Evolutionary conservation across 2,888 invertebrate genomes (phyloP).

Genomic region (Nemapogon koenigi): DNA sequence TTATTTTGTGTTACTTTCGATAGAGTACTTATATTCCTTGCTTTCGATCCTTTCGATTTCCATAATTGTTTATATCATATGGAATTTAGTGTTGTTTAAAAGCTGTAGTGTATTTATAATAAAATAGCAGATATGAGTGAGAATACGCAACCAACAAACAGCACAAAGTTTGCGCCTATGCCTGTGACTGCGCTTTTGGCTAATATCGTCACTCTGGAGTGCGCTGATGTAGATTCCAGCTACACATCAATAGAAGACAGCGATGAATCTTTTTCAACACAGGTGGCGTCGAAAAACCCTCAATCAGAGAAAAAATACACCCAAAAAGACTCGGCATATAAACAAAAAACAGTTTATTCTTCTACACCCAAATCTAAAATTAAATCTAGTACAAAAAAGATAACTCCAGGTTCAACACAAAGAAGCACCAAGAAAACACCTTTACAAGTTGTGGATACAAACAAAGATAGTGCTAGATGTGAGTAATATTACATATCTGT

Average conservation of each 20-base stretch:
- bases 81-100: too few relatives aligned
- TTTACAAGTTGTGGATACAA: constrained; percentile 26
- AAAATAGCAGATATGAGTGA: too few relatives aligned
- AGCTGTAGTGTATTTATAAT: too few relatives aligned
- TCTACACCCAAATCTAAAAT: constrained; percentile 34
- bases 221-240: constrained; percentile 28
- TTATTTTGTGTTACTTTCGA: too few relatives aligned
- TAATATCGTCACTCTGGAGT: constrained; percentile 37
- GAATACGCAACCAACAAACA: constrained; percentile 44
- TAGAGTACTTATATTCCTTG: too few relatives aligned
- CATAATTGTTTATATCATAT: too few relatives aligned
- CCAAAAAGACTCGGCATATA: not conserved
- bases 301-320: constrained; percentile 1
- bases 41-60: too few relatives aligned
- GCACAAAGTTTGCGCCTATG: constrained; percentile 51
- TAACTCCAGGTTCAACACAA: constrained; percentile 38
- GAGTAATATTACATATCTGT: constrained; percentile 27
- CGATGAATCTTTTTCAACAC: constrained; percentile 29
- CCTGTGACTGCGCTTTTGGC: constrained; percentile 52
- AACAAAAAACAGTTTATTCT: too few relatives aligned
- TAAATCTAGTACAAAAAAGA: constrained; percentile 43
- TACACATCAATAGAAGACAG: constrained; percentile 36
- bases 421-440: constrained; percentile 37
- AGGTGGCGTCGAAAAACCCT: not conserved
- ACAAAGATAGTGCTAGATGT: constrained; percentile 45